A percentile compares a stretch with the other conserved stretches of the same genome.
phyloP scores from a whole-genome alignment of 2,113 vertebrate species.

The Gymnarchus niloticus region DNA sequence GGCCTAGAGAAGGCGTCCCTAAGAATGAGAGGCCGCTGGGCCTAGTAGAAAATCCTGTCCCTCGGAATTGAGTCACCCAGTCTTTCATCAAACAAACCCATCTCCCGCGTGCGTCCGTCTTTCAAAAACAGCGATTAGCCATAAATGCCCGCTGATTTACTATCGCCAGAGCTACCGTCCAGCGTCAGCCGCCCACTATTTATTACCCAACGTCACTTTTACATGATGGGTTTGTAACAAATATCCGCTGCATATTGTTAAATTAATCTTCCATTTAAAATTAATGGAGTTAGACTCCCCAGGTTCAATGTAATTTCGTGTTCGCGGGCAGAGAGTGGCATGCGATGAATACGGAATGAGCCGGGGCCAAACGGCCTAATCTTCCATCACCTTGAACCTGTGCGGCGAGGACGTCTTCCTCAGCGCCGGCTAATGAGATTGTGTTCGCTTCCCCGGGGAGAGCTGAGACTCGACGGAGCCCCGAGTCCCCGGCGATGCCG shows the following conservation, averaged over 20 bases:
- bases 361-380: slow-evolving; percentile 88
- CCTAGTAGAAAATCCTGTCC: slow-evolving; percentile 54
- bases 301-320: slow-evolving; percentile 99
- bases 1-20: slow-evolving; percentile 26
- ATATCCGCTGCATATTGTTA: slow-evolving; percentile 99
- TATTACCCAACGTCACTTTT: slow-evolving; percentile 96
- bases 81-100: slow-evolving; percentile 74
- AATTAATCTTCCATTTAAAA: slow-evolving; percentile 99
- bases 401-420: slow-evolving; percentile 89
- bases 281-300: slow-evolving; percentile 99
- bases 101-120: slow-evolving; percentile 67
- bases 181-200: slow-evolving; percentile 80
- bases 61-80: slow-evolving; percentile 62
- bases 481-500: slow-evolving; percentile 66
- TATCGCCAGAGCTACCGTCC: slow-evolving; percentile 73
- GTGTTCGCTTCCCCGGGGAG: slow-evolving; percentile 79
- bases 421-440: slow-evolving; percentile 95
- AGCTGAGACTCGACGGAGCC: slow-evolving; percentile 69
- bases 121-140: slow-evolving; percentile 84
- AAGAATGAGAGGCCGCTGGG: slow-evolving; percentile 27
- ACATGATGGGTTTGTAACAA: slow-evolving; percentile 99
- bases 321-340: slow-evolving; percentile 83
- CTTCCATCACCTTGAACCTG: slow-evolving; percentile 99
- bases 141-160: slow-evolving; percentile 91
- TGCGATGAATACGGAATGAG: slow-evolving; percentile 88